Conservation (phyloP, 2,797 vertebrate species). For the Malurus leucopterus region DNA sequence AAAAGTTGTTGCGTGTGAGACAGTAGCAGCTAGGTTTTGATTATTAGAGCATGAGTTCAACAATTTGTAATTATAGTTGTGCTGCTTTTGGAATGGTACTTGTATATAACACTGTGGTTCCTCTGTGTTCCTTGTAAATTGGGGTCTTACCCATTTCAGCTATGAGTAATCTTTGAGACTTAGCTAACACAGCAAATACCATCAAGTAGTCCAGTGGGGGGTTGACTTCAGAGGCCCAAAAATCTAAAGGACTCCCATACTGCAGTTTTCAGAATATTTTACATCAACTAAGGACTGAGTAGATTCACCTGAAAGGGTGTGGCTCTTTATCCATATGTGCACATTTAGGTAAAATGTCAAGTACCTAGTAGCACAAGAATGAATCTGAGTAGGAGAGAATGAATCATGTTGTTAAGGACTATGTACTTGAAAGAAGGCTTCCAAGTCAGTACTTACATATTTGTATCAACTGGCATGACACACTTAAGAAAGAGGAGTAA, state of each 20-base stretch:
- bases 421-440: neutral
- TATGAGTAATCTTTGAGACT: neutral
- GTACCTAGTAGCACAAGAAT: neutral
- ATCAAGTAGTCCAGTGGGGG: neutral
- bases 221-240: neutral
- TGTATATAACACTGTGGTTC: neutral
- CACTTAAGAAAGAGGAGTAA: neutral
- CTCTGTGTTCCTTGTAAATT: neutral
- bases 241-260: neutral
- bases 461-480: neutral
- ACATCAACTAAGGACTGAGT: neutral
- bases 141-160: neutral
- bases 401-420: neutral
- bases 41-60: neutral
- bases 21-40: neutral
- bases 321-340: neutral
- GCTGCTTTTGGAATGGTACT: neutral
- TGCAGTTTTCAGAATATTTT: neutral
- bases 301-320: neutral
- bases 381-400: neutral
- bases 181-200: neutral
- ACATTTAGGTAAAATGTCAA: neutral
- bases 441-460: neutral
- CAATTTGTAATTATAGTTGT: neutral
- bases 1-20: fast-evolving